Base-by-base conservation (phyloP, 2,113 vertebrate genomes). In the Ceratotherium simum region DNA sequence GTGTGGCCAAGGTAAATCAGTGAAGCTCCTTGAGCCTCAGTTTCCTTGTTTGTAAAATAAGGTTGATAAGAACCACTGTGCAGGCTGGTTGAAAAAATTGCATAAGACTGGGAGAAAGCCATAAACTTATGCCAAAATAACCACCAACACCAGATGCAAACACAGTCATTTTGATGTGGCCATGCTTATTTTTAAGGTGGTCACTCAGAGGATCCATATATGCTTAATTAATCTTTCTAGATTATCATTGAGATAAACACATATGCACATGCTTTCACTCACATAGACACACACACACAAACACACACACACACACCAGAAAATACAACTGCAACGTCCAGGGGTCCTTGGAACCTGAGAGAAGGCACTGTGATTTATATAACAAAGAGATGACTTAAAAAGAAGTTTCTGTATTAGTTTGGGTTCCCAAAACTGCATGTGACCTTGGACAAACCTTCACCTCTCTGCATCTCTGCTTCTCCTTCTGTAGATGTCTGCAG, bases 161-260 rank as follows among this genome's bases (percentile, higher is more conserved):
- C 29, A 14, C 4, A 36, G 23, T 58, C 20, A 9, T 46, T 78
- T 4, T 14, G 51, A 88, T 20, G 17, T 2, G 25, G 3, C 0
- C 0, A 1, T 4, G 33, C 58, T 80, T 42, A 46, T 7, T 46
- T 72, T 29, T 21, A 91, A 93, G 29, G 16, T 31, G 70, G 62
- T 83, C 8, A 27, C 5, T 4, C 13, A 18, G 21, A 56, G 12
- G n/a, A 79, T 2, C 36, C 3, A 9, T 0, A n/a, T 7, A 51
- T 33, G 31, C 13, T 67, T 39, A 51, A 36, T 12, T 21, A 5
- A 42, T 51, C 81, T 80, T 90, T 64, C 48, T 12, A 39, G 29
- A 17, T 69, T 51, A 69, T 69, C 56, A 58, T 2, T 0, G 5
- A 79, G 46, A 56, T 36, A 54, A 27, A 70, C 31, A 51, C 0